These are phyloP conservation scores for Agrotis ipsilon DNA, from an alignment of 2,888 invertebrate genomes.

Conservation along the genomic window DNA sequence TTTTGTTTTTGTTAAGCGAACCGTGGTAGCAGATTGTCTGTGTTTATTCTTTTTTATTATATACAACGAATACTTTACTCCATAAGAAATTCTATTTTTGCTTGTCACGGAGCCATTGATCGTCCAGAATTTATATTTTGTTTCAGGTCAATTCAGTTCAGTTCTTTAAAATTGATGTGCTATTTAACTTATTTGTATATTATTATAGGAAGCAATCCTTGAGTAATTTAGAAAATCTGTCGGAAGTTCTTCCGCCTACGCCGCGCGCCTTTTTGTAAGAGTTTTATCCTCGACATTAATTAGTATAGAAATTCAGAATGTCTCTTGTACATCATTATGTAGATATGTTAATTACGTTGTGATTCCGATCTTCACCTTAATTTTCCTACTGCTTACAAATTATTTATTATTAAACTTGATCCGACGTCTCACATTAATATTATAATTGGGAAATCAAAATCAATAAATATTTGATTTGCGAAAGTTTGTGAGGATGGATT, in stretches of 20 bases:
- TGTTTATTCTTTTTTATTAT: background rate
- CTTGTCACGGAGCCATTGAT: background rate
- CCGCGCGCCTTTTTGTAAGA: background rate
- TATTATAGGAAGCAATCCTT: background rate
- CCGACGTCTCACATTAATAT: too few species aligned
- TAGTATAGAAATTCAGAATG: background rate
- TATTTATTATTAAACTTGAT: too few species aligned
- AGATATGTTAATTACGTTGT: background rate
- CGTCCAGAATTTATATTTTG: conserved; percentile 5
- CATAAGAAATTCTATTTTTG: conserved; percentile 12
- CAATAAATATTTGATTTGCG: too few species aligned
- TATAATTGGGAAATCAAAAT: too few species aligned
- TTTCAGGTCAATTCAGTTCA: background rate
- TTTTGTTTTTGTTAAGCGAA: too few species aligned
- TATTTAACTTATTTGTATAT: background rate
- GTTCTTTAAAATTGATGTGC: background rate
- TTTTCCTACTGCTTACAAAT: too few species aligned
- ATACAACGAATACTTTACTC: too few species aligned
- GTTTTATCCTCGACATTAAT: conserved; percentile 1
- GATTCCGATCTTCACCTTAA: background rate
- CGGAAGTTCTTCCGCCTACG: background rate
- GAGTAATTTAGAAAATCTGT: conserved; percentile 17
- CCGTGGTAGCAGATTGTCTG: too few species aligned
- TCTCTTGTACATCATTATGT: background rate
- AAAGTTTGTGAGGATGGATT: too few species aligned